Percentiles rank a stretch among this genome's conserved stretches.
These are phyloP conservation scores for Horisme vitalbata DNA, from an alignment of 2,888 invertebrate genomes.

Conservation along the genomic window DNA sequence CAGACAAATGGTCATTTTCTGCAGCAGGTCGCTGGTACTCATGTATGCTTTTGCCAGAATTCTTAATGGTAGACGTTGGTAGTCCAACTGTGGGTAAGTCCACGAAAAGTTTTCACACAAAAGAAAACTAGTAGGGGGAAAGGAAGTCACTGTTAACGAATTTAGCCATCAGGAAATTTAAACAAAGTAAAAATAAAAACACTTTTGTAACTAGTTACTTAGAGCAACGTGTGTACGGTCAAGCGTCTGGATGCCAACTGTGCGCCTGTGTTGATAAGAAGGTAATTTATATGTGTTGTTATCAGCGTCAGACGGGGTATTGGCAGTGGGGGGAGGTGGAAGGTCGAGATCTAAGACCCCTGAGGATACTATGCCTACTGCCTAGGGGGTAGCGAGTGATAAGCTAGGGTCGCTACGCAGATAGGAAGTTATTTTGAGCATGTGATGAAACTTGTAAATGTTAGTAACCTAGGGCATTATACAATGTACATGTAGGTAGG, in stretches of 20 bases:
- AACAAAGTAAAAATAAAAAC: slow-evolving; percentile 30
- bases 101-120: slow-evolving; percentile 31
- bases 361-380: slow-evolving; percentile 66
- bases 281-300: slow-evolving; percentile 66
- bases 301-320: slow-evolving; percentile 61
- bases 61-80: slow-evolving; percentile 52
- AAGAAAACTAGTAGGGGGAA: slow-evolving; percentile 62
- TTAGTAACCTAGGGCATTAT: too few species aligned
- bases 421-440: slow-evolving; percentile 12
- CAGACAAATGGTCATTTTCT: slow-evolving; percentile 78
- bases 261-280: slow-evolving; percentile 42
- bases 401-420: slow-evolving; percentile 40
- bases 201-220: background rate
- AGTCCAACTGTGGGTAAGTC: slow-evolving; percentile 30
- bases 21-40: slow-evolving; percentile 64
- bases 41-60: slow-evolving; percentile 66
- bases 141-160: slow-evolving; percentile 71
- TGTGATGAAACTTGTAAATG: too few species aligned
- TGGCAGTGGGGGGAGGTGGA: slow-evolving; percentile 53
- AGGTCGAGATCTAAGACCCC: slow-evolving; percentile 61
- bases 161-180: slow-evolving; percentile 70
- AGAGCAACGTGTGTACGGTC: slow-evolving; percentile 42
- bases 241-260: slow-evolving; percentile 43
- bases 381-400: slow-evolving; percentile 74
- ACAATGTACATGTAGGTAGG: too few species aligned